Percentiles rank a stretch among this genome's conserved stretches.
Evolutionary conservation across 2,797 vertebrate genomes (phyloP).

Genomic region (Enteromius unitaeniatus): DNA sequence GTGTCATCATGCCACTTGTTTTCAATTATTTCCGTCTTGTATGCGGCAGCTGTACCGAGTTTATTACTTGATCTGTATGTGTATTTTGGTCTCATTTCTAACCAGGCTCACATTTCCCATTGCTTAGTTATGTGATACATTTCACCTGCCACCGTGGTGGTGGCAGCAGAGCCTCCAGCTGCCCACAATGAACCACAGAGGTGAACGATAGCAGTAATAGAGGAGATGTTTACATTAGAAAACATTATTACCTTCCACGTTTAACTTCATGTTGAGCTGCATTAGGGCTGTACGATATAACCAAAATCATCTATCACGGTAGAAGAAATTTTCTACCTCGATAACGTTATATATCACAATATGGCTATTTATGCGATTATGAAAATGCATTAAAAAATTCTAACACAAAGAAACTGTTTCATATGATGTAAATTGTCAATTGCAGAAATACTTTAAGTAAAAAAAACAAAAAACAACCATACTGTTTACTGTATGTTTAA

Average conservation of each 20-base stretch:
- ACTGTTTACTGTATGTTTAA: no score
- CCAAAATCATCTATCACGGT: no score
- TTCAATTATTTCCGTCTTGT: conserved; percentile 25
- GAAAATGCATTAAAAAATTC: no score
- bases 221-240: neutral
- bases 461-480: no score
- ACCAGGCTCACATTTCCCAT: conserved; percentile 31
- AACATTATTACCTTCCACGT: neutral
- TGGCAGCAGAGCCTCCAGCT: conserved; percentile 23
- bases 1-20: conserved; percentile 22
- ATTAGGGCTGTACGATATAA: no score
- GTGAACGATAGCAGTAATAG: neutral
- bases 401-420: no score
- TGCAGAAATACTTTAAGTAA: no score
- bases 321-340: no score
- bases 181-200: conserved; percentile 8
- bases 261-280: neutral
- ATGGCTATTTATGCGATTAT: no score
- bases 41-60: conserved; percentile 4
- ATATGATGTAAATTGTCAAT: no score
- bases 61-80: neutral
- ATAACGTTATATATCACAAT: no score
- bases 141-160: conserved; percentile 43
- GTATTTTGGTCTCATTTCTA: conserved; percentile 26
- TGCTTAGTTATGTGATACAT: conserved; percentile 33